A percentile compares a stretch with the other conserved stretches of the same genome.
These are phyloP conservation scores for Agraylea sexmaculata DNA, from an alignment of 1,140 invertebrate species.

Conservation along the genomic window DNA sequence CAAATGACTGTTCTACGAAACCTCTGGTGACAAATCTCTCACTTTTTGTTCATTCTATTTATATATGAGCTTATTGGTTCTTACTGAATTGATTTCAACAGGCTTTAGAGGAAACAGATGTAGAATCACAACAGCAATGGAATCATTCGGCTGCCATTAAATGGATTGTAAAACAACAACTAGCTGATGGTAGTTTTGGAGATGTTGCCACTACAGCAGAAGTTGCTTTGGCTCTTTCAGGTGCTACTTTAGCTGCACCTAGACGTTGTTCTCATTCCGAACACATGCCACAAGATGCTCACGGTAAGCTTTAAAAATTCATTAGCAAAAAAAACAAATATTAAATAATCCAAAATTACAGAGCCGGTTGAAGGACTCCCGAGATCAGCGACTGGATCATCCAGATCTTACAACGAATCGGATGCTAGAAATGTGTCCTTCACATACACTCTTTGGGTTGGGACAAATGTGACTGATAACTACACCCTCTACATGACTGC, in stretches of 20 bases:
- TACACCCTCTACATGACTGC: conserved; percentile 55
- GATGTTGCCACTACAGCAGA: conserved; percentile 61
- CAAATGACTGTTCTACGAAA: too few species aligned
- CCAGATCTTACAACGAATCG: conserved; percentile 45
- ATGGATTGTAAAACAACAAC: conserved; percentile 61
- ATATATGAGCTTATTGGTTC: neutral
- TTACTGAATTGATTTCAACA: too few species aligned
- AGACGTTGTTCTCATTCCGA: conserved; percentile 26
- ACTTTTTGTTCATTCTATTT: conserved; percentile 11
- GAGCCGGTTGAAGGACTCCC: conserved; percentile 29
- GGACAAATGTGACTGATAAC: conserved; percentile 67
- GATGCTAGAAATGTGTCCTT: conserved; percentile 58
- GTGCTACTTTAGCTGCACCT: conserved; percentile 53
- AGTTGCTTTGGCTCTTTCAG: conserved; percentile 58
- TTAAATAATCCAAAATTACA: conserved; percentile 29
- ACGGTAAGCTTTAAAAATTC: conserved; percentile 28
- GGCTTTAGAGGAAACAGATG: conserved; percentile 59
- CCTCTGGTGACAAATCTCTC: too few species aligned
- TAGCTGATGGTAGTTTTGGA: conserved; percentile 63
- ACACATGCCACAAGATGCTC: conserved; percentile 23
- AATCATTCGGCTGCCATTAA: conserved; percentile 60
- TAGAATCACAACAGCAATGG: conserved; percentile 52
- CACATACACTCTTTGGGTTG: conserved; percentile 76
- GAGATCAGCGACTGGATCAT: conserved; percentile 29
- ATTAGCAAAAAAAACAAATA: too few species aligned